Conservation (phyloP, 2,797 vertebrate genomes). For the Gymnothorax reevesii region DNA sequence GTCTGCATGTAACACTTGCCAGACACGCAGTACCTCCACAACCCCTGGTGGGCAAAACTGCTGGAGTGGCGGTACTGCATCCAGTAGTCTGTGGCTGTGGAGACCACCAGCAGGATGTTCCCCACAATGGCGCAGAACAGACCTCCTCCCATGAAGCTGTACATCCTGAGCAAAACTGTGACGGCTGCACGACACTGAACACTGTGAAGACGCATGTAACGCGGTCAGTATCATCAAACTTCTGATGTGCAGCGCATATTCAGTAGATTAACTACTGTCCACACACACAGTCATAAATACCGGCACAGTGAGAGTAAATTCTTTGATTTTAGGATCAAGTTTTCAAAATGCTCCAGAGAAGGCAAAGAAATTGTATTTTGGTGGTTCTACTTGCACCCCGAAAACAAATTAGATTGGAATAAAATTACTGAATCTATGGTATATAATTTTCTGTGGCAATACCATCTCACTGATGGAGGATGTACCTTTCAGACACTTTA, state of each 20-base stretch:
- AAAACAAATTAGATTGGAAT: no score
- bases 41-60: constrained; percentile 84
- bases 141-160: constrained; percentile 88
- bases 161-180: constrained; percentile 74
- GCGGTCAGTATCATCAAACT: not conserved
- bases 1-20: constrained; percentile 87
- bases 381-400: no score
- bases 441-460: no score
- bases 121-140: constrained; percentile 88
- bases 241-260: not conserved
- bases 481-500: no score
- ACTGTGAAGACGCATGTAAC: constrained; percentile 37
- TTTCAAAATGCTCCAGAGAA: no score
- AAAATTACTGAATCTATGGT: no score
- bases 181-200: constrained; percentile 45
- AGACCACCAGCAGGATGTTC: constrained; percentile 84
- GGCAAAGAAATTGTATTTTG: no score
- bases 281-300: no score
- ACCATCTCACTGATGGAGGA: no score
- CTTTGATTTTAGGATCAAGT: no score
- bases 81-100: constrained; percentile 88
- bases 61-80: constrained; percentile 88
- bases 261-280: not conserved
- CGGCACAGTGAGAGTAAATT: no score
- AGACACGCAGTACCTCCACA: constrained; percentile 87